A percentile compares a stretch with the other conserved stretches of the same genome.
Evolutionary conservation across 2,888 invertebrate genomes (phyloP).

Genomic region (Brassicogethes aeneus): DNA sequence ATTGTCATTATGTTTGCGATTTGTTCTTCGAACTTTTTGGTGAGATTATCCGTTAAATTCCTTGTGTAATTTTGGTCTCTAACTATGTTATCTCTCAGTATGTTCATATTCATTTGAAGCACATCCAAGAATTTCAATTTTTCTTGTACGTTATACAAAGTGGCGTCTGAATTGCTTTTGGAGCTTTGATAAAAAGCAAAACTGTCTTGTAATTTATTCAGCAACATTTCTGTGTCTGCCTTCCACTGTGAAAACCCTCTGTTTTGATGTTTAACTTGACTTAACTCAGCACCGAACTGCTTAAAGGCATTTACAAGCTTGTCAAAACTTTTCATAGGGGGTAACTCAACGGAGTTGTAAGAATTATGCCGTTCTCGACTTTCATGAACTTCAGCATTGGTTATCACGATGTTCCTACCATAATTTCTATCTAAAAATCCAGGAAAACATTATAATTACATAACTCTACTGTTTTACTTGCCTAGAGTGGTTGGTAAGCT

Average conservation of each 20-base stretch:
- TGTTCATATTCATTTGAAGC: slow-evolving; percentile 25
- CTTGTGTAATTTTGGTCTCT: slow-evolving; percentile 30
- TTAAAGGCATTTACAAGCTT: too few relatives aligned
- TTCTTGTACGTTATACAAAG: background rate
- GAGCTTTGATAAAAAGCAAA: slow-evolving; percentile 9
- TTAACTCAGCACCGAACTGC: too few relatives aligned
- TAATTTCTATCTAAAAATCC: too few relatives aligned
- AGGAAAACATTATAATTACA: too few relatives aligned
- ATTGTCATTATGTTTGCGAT: slow-evolving; percentile 23
- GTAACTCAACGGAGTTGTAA: too few relatives aligned
- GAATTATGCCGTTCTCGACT: too few relatives aligned
- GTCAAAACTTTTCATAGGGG: too few relatives aligned
- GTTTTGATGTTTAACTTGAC: background rate
- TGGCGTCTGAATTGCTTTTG: slow-evolving; percentile 3
- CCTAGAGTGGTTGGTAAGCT: background rate
- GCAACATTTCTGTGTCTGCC: background rate
- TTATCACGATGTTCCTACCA: too few relatives aligned
- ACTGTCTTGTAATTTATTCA: slow-evolving; percentile 8
- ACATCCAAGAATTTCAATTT: slow-evolving; percentile 18
- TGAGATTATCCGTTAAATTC: slow-evolving; percentile 22
- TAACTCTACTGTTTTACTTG: too few relatives aligned
- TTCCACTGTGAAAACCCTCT: background rate
- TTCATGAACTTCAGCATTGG: too few relatives aligned
- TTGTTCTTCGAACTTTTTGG: slow-evolving; percentile 32
- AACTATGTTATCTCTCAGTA: slow-evolving; percentile 25